These are phyloP conservation scores for Luidia sarsii DNA, from an alignment of 53 echinoderm and acorn worm species.

Conservation along the genomic window DNA sequence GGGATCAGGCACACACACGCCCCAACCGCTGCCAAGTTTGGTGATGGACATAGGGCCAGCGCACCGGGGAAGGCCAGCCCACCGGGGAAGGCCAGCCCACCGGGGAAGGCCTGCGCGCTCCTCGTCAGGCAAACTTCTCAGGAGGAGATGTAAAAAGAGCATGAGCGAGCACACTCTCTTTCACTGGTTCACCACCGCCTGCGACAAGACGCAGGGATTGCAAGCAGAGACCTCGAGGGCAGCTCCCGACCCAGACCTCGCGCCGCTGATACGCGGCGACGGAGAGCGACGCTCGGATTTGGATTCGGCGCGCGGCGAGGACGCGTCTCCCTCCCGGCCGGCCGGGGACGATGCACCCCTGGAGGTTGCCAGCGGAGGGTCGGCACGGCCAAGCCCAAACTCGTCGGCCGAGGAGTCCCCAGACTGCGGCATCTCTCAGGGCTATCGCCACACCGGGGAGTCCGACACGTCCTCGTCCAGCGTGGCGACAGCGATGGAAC, in stretches of 20 bases:
- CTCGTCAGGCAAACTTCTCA: neutral
- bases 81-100: neutral
- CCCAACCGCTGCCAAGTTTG: no score
- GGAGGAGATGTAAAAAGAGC: neutral
- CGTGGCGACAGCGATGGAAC: neutral
- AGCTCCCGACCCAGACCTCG: neutral
- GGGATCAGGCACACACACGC: no score
- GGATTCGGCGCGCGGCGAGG: neutral
- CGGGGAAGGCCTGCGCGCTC: neutral
- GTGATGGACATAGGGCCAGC: no score
- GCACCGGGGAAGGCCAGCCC: neutral
- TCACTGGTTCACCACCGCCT: neutral
- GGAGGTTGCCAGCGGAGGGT: neutral
- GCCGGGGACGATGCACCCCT: neutral
- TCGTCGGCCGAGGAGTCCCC: slow-evolving; percentile 7
- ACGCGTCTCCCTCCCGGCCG: neutral
- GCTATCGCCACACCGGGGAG: slow-evolving; percentile 10
- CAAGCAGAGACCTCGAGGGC: no score
- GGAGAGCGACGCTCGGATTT: neutral
- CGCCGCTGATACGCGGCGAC: neutral
- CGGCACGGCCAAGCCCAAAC: neutral
- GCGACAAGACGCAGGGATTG: no score
- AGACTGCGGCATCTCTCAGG: slow-evolving; percentile 45
- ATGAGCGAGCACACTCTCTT: neutral
- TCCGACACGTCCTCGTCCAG: neutral